phyloP scores from a whole-genome alignment of 2,113 vertebrate species.

The Myanophis thanlyinensis region DNA sequence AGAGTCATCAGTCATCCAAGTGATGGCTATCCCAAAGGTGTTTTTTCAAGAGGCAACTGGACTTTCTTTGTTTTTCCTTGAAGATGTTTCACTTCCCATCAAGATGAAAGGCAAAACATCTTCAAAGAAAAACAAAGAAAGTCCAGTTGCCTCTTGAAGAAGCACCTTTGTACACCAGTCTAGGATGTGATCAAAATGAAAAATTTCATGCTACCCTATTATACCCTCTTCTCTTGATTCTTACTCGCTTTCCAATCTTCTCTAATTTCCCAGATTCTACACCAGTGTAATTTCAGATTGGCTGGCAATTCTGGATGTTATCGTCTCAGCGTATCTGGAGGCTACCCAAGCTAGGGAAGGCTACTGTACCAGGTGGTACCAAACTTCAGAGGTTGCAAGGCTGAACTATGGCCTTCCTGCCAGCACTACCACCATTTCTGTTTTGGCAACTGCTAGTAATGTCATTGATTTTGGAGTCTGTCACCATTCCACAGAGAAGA shows the following conservation, averaged over 20 bases:
- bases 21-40: too few relatives aligned
- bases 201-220: neutral
- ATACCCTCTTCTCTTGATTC: neutral
- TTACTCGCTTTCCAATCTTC: neutral
- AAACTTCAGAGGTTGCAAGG: neutral
- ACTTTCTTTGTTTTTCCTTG: too few relatives aligned
- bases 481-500: neutral
- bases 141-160: too few relatives aligned
- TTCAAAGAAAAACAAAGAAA: too few relatives aligned
- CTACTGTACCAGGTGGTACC: neutral
- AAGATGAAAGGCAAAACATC: too few relatives aligned
- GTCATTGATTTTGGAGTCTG: neutral
- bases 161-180: neutral
- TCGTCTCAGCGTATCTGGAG: neutral
- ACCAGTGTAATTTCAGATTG: neutral
- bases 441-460: neutral
- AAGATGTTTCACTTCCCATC: too few relatives aligned
- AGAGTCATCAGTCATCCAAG: too few relatives aligned
- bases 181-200: neutral
- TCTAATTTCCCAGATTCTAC: neutral
- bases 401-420: neutral
- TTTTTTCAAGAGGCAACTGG: too few relatives aligned
- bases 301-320: neutral
- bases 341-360: neutral
- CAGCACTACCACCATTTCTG: neutral